phyloP scores from a whole-genome alignment of 2,797 vertebrate genomes.

The Tapirus indicus region DNA sequence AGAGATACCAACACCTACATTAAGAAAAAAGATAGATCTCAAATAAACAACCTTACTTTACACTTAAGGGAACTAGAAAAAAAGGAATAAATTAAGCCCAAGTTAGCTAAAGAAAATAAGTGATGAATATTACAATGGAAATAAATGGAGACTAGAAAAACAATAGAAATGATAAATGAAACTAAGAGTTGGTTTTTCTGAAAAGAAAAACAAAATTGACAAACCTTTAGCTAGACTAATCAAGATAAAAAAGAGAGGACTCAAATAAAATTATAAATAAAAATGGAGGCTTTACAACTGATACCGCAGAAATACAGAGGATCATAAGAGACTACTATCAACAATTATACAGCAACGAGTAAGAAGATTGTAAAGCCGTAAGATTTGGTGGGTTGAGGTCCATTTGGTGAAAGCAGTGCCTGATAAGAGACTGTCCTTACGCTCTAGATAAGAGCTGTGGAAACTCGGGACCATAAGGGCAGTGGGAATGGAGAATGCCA shows the following conservation, averaged over 20 bases:
- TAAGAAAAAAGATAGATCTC: background rate
- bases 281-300: background rate
- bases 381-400: background rate
- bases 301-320: background rate
- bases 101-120: background rate
- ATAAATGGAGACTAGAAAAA: background rate
- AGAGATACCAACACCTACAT: background rate
- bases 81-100: background rate
- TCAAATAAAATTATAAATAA: background rate
- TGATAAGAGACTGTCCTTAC: background rate
- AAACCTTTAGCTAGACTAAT: background rate
- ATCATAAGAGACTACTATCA: background rate
- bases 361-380: background rate
- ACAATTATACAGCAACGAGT: background rate
- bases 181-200: background rate
- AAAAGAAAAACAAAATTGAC: background rate
- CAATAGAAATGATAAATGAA: background rate
- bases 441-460: background rate
- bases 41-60: background rate
- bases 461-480: background rate
- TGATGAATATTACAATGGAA: background rate
- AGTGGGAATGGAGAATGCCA: background rate
- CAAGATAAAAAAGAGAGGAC: background rate
- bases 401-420: background rate
- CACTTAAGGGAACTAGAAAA: background rate